Percentiles rank a stretch among this genome's conserved stretches.
phyloP scores from a whole-genome alignment of 1,140 invertebrate species.

The Ips typographus region DNA sequence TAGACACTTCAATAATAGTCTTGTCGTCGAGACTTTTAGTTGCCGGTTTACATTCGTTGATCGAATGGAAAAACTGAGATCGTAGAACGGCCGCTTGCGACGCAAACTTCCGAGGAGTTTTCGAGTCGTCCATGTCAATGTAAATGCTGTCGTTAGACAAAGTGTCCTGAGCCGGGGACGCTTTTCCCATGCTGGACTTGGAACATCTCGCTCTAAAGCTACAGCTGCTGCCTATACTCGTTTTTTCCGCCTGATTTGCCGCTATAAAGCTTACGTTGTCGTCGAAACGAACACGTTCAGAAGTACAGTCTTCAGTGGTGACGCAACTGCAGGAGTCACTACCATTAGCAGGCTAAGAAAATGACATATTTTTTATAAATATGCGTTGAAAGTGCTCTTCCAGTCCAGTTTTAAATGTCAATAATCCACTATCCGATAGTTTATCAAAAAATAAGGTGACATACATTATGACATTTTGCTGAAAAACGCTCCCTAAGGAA shows the following conservation, averaged over 20 bases:
- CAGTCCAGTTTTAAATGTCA: too few relatives aligned
- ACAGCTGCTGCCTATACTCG: slow-evolving; percentile 50
- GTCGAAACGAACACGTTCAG: slow-evolving; percentile 61
- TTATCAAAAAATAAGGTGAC: too few relatives aligned
- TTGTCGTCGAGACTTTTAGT: slow-evolving; percentile 47
- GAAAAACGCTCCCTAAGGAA: too few relatives aligned
- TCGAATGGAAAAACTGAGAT: slow-evolving; percentile 49
- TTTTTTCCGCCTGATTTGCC: slow-evolving; percentile 46
- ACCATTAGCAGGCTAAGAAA: slow-evolving; percentile 42
- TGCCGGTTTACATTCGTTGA: slow-evolving; percentile 41
- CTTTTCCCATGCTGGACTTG: slow-evolving; percentile 27
- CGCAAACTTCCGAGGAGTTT: slow-evolving; percentile 40
- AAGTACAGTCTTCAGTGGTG: slow-evolving; percentile 60
- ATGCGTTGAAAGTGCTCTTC: not conserved
- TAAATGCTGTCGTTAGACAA: slow-evolving; percentile 49
- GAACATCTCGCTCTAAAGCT: slow-evolving; percentile 45
- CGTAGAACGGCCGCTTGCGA: slow-evolving; percentile 45
- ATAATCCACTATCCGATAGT: too few relatives aligned
- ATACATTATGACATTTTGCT: too few relatives aligned
- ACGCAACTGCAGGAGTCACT: slow-evolving; percentile 49
- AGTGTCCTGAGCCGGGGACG: slow-evolving; percentile 39
- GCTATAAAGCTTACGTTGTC: slow-evolving; percentile 55
- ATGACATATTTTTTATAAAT: not conserved
- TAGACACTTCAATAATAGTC: slow-evolving; percentile 50
- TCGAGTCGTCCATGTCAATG: slow-evolving; percentile 47